Evolutionary conservation across 1,140 invertebrate genomes (phyloP).

Genomic region (Drosophila sulfurigaster): DNA sequence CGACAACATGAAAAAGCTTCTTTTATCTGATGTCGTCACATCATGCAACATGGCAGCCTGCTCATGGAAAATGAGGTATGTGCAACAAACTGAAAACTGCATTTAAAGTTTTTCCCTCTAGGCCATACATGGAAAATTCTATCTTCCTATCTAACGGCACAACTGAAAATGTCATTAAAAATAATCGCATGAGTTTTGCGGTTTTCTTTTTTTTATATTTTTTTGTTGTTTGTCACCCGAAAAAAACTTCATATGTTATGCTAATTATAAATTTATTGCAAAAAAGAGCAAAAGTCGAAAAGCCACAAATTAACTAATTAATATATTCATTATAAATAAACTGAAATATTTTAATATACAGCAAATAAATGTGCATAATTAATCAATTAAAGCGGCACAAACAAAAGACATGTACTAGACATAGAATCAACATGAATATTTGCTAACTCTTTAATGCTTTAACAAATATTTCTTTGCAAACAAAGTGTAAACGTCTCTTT

Average conservation of each 20-base stretch:
- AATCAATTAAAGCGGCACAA: not conserved
- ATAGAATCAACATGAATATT: not conserved
- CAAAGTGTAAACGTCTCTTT: too few relatives aligned
- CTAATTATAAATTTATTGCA: not conserved
- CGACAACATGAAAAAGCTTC: constrained; percentile 32
- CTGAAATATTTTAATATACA: not conserved
- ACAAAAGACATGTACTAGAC: not conserved
- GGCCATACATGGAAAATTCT: constrained; percentile 30
- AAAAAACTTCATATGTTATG: not conserved
- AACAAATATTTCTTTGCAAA: not conserved
- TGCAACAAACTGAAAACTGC: constrained; percentile 16
- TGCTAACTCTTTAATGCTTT: not conserved
- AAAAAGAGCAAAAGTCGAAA: not conserved
- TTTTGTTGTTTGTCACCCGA: not conserved
- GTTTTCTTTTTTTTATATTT: not conserved
- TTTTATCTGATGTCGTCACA: constrained; percentile 27
- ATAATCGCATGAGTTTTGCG: constrained; percentile 36
- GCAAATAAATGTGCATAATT: not conserved
- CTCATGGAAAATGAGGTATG: constrained; percentile 31
- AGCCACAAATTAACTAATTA: constrained; percentile 16
- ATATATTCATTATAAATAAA: constrained; percentile 1
- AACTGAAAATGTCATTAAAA: constrained; percentile 38
- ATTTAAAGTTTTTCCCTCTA: constrained; percentile 2
- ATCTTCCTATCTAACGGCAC: constrained; percentile 38
- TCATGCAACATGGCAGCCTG: constrained; percentile 25